phyloP scores from a whole-genome alignment of 2,888 invertebrate genomes.

The Neria commutata region DNA sequence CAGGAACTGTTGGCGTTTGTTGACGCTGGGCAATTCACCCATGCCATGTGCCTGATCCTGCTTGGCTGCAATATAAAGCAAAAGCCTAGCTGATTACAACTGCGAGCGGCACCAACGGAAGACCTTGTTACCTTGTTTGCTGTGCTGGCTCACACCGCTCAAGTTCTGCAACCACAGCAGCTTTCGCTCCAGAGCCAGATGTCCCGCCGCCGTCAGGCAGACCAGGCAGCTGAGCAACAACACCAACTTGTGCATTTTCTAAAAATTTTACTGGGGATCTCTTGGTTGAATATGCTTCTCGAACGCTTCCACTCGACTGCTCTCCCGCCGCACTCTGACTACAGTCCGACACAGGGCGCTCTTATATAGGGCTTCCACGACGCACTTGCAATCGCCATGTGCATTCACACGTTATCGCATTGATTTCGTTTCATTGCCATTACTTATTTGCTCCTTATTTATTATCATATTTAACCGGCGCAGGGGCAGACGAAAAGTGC shows the following conservation, averaged over 20 bases:
- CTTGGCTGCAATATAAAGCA: no score
- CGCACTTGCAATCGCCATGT: no score
- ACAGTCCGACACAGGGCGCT: no score
- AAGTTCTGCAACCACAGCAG: not conserved
- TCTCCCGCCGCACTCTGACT: not conserved
- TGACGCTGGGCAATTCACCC: not conserved
- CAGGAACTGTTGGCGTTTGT: conserved; percentile 38
- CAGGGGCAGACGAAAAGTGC: no score
- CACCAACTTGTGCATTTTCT: conserved; percentile 19
- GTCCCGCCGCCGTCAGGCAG: conserved; percentile 22
- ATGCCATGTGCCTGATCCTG: not conserved
- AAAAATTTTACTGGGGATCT: not conserved
- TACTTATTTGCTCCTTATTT: no score
- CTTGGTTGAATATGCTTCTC: not conserved
- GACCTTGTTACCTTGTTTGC: no score
- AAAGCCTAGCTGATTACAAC: no score
- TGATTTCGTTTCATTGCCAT: no score
- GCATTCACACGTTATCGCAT: no score
- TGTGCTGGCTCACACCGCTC: not conserved
- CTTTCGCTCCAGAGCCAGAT: conserved; percentile 12
- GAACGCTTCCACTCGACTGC: not conserved
- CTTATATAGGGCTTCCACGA: no score
- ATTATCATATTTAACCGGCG: no score
- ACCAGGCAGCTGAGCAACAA: conserved; percentile 21
- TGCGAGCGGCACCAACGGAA: no score